phyloP scores from a whole-genome alignment of 2,888 invertebrate species.

The Hylaea fasciaria region DNA sequence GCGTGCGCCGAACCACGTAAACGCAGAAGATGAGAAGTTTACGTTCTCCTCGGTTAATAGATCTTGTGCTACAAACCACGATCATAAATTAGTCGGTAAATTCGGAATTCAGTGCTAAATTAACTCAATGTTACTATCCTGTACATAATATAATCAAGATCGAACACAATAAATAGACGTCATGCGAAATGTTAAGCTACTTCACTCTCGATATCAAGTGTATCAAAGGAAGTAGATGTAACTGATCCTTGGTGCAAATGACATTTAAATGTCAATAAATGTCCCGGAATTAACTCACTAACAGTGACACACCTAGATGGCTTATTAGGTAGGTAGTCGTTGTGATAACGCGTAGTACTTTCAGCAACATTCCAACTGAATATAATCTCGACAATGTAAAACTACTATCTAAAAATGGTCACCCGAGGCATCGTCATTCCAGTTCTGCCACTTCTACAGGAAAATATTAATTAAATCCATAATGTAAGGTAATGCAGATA shows the following conservation, averaged over 20 bases:
- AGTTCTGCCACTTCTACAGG: background rate
- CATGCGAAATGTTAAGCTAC: too few species aligned
- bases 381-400: background rate
- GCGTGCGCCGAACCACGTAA: conserved; percentile 23
- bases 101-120: too few species aligned
- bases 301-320: background rate
- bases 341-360: background rate
- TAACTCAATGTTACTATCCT: too few species aligned
- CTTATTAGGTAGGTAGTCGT: background rate
- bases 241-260: conserved; percentile 44
- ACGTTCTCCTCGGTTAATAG: background rate
- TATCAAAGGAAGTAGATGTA: conserved; percentile 18
- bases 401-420: conserved; percentile 4
- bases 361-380: background rate
- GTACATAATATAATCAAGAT: too few species aligned
- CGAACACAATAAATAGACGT: too few species aligned
- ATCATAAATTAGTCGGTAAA: too few species aligned
- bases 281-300: conserved; percentile 46
- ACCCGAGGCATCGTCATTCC: conserved; percentile 1
- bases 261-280: conserved; percentile 63
- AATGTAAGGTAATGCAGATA: too few species aligned
- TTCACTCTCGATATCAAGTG: background rate
- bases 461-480: background rate
- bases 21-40: conserved; percentile 8
- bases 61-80: too few species aligned